Evolutionary conservation across 2,797 vertebrate genomes (phyloP), one percentile per base, ranked within the genome.

Genomic region (Strix occidentalis): DNA sequence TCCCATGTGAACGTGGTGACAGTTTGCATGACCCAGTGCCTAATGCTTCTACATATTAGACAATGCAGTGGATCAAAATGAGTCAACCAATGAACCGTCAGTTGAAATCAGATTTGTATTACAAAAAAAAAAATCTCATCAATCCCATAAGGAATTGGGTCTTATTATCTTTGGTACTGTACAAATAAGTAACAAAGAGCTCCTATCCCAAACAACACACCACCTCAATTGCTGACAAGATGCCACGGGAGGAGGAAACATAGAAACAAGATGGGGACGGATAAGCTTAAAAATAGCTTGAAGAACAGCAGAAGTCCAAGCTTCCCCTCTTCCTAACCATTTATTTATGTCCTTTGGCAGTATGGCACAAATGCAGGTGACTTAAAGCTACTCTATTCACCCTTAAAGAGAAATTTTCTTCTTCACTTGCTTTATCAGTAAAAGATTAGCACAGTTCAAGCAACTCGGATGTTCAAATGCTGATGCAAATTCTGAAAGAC

Each of bases 401-500:
- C 29, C 60, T 80, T n/a, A 66, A 75, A 76, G 45, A 75, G 31
- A 95, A 60, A 79, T 60, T 13, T 35, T 56, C 41, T 63, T 54
- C 79, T 79, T 64, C 13, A 1, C 46, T 80, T 68, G 43, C 57
- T 63, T 93, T 77, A 60, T 63, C 61, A 77, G 71, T 70, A 87
- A 51, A 88, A 95, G 57, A 87, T 79, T 51, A 92, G 68, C 66
- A 70, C 25, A 78, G 63, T 35, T 91, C 37, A 82, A 69, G 89
- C 51, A 91, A 61, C 71, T 69, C 11, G 2, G 81, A 83, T 61
- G 56, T 41, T 68, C 46, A 76, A 60, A 90, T 19, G 51, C 65
- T 96, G 97, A 97, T 83, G 94, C 64, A 97, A 96, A 92, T 82
- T 93, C 90, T 48, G 24, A 61, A 79, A 83, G 51, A 23, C 19